phyloP scores from a whole-genome alignment of 2,888 invertebrate genomes.

The Chalcis sispes region DNA sequence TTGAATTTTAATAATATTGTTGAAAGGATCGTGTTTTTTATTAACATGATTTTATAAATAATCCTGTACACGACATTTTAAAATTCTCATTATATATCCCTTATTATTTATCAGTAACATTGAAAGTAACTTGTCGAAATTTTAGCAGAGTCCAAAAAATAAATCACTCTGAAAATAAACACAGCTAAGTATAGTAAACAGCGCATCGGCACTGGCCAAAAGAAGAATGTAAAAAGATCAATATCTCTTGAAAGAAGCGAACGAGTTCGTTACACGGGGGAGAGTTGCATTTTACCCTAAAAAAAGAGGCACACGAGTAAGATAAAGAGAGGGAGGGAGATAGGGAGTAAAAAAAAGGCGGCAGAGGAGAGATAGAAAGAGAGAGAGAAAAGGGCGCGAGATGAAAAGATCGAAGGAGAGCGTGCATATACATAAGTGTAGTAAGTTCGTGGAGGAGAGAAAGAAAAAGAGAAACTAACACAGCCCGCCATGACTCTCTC shows the following conservation, averaged over 20 bases:
- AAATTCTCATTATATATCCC: no score
- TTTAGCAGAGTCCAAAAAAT: neutral
- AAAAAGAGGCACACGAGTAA: slow-evolving; percentile 25
- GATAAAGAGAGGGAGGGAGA: slow-evolving; percentile 6
- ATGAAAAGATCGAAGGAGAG: slow-evolving; percentile 38
- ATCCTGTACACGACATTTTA: no score
- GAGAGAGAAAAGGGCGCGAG: slow-evolving; percentile 34
- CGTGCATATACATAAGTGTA: neutral
- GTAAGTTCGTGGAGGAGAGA: no score
- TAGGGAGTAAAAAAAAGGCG: slow-evolving; percentile 15
- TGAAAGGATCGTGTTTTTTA: no score
- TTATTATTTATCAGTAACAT: no score
- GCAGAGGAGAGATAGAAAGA: neutral
- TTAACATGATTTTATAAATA: no score
- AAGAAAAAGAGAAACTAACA: no score
- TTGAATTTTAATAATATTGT: no score
- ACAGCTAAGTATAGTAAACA: slow-evolving; percentile 5
- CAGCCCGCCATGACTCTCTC: no score
- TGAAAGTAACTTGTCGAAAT: no score
- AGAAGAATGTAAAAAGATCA: slow-evolving; percentile 64
- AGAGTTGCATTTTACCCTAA: slow-evolving; percentile 31
- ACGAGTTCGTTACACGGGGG: slow-evolving; percentile 34
- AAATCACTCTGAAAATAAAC: slow-evolving; percentile 7
- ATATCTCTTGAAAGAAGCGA: slow-evolving; percentile 37
- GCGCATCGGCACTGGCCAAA: slow-evolving; percentile 7